These are phyloP conservation scores for Muscicapa striata DNA, from an alignment of 2,797 vertebrate genomes.

Conservation along the genomic window DNA sequence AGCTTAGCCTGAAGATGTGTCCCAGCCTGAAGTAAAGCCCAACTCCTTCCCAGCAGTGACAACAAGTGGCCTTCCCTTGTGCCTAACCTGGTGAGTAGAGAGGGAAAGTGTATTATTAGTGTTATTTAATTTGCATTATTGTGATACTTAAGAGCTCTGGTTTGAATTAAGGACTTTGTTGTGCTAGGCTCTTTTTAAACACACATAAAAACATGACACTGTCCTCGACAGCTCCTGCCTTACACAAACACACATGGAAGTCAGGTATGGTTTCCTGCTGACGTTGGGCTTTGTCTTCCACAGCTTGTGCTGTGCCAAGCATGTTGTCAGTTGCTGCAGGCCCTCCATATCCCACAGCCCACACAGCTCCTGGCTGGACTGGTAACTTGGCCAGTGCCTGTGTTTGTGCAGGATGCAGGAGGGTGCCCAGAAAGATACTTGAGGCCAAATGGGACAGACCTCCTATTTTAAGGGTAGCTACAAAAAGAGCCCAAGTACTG, in stretches of 20 bases:
- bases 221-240: conserved; percentile 12
- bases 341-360: not conserved
- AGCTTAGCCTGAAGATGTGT: not conserved
- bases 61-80: not conserved
- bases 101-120: not conserved
- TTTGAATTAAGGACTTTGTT: conserved; percentile 33
- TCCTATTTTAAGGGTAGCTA: not conserved
- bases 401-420: not conserved
- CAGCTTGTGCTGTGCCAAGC: not conserved
- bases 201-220: not conserved
- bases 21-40: not conserved
- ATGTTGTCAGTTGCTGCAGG: not conserved
- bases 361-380: not conserved
- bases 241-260: not conserved
- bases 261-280: not conserved
- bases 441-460: not conserved
- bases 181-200: conserved; percentile 16
- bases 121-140: conserved; percentile 44
- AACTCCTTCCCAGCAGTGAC: not conserved
- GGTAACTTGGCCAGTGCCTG: not conserved
- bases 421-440: not conserved
- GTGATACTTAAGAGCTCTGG: not conserved
- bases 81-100: not conserved
- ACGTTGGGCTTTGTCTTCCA: not conserved
- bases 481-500: not conserved